Conservation (phyloP, 2,113 vertebrate genomes). For the Electrona antarctica region DNA sequence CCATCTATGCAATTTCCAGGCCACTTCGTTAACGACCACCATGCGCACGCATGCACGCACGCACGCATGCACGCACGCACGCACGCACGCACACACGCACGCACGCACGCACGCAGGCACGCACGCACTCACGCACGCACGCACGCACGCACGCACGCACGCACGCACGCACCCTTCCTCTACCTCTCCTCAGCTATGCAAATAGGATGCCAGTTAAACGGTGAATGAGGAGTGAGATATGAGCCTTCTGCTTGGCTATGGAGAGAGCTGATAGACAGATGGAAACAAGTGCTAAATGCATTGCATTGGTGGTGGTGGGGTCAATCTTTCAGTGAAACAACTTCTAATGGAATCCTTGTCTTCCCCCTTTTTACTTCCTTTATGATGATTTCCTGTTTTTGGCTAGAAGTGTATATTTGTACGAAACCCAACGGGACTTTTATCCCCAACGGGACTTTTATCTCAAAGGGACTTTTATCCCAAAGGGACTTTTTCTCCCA, state of each 20-base stretch:
- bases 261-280: neutral
- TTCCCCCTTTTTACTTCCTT: neutral
- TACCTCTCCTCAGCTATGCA: constrained; percentile 54
- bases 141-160: neutral
- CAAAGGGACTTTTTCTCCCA: too few species aligned
- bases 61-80: neutral
- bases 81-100: constrained; percentile 2
- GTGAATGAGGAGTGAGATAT: constrained; percentile 60
- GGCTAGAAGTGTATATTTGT: too few species aligned
- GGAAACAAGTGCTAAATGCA: neutral
- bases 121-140: neutral
- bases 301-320: neutral
- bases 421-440: too few species aligned
- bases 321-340: neutral
- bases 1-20: constrained; percentile 73
- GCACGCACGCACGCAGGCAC: neutral
- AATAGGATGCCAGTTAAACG: constrained; percentile 63
- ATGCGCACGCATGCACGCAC: constrained; percentile 2
- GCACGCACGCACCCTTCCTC: neutral
- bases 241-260: constrained; percentile 44
- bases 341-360: constrained; percentile 3
- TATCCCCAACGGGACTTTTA: too few species aligned
- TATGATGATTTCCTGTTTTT: too few species aligned
- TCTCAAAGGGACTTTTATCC: too few species aligned
- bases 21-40: constrained; percentile 68